A percentile compares a stretch with the other conserved stretches of the same genome.
Conservation (phyloP, 2,113 vertebrate species). For the Chunga burmeisteri region DNA sequence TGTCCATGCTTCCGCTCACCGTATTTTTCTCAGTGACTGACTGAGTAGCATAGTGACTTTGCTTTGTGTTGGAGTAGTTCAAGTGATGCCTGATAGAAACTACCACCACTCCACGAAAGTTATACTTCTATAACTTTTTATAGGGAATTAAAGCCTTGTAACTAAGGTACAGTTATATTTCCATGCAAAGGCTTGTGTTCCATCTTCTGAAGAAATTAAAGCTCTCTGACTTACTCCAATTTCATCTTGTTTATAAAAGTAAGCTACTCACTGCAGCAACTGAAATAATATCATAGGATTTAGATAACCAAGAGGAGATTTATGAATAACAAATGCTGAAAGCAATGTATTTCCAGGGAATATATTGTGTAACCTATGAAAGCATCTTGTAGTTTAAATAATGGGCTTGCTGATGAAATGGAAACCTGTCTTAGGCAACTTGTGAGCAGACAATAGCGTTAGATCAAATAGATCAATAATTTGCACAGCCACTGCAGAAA, state of each 20-base stretch:
- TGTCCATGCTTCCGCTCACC: neutral
- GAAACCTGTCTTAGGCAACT: neutral
- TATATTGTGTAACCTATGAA: neutral
- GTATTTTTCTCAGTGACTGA: neutral
- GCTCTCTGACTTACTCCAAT: neutral
- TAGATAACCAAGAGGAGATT: neutral
- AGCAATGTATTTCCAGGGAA: neutral
- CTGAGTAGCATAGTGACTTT: neutral
- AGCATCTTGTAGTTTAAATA: neutral
- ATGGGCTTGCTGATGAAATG: neutral
- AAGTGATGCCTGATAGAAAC: neutral
- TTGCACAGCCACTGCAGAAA: neutral
- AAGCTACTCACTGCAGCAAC: neutral
- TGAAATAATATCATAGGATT: neutral
- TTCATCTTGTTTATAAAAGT: neutral
- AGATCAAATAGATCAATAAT: neutral
- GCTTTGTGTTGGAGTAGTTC: neutral
- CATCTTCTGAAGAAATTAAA: neutral
- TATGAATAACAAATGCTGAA: neutral
- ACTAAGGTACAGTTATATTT: neutral
- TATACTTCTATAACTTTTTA: neutral
- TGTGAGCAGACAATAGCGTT: neutral
- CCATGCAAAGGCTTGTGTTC: neutral
- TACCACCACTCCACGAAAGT: neutral
- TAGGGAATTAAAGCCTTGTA: neutral